phyloP scores from a whole-genome alignment of 2,888 invertebrate genomes.

The Trileptium ribeirensis region DNA sequence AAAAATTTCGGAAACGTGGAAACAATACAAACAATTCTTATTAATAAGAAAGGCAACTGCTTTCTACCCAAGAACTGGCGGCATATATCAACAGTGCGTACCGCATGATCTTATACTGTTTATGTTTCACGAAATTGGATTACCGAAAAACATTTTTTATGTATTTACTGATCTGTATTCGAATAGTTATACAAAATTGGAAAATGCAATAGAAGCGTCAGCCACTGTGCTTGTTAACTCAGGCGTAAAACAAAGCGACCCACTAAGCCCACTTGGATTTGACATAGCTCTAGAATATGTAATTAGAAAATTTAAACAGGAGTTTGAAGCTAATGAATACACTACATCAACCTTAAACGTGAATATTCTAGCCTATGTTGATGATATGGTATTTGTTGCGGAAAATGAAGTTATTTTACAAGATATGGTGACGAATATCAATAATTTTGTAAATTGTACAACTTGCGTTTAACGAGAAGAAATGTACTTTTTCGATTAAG shows the following conservation, averaged over 20 bases:
- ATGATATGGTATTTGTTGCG: slow-evolving; percentile 37
- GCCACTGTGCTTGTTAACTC: slow-evolving; percentile 32
- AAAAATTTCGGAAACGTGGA: too few relatives aligned
- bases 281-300: slow-evolving; percentile 47
- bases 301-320: slow-evolving; percentile 14
- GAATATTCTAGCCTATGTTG: slow-evolving; percentile 38
- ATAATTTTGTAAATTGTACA: background rate
- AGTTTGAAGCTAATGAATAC: too few relatives aligned
- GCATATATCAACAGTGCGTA: too few relatives aligned
- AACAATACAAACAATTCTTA: too few relatives aligned
- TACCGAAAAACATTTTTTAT: background rate
- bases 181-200: slow-evolving; percentile 5
- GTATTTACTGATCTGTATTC: slow-evolving; percentile 22
- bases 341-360: too few relatives aligned
- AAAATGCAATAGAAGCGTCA: slow-evolving; percentile 22
- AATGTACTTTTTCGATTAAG: too few relatives aligned
- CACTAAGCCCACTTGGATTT: slow-evolving; percentile 48
- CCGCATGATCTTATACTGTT: slow-evolving; percentile 40
- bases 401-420: slow-evolving; percentile 26
- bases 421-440: too few relatives aligned
- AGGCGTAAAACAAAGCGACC: slow-evolving; percentile 49
- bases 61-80: too few relatives aligned
- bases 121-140: slow-evolving; percentile 13
- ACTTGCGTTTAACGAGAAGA: background rate
- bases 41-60: too few relatives aligned